These are phyloP conservation scores for Idaea biselata DNA, from an alignment of 2,888 invertebrate species.

Conservation along the genomic window DNA sequence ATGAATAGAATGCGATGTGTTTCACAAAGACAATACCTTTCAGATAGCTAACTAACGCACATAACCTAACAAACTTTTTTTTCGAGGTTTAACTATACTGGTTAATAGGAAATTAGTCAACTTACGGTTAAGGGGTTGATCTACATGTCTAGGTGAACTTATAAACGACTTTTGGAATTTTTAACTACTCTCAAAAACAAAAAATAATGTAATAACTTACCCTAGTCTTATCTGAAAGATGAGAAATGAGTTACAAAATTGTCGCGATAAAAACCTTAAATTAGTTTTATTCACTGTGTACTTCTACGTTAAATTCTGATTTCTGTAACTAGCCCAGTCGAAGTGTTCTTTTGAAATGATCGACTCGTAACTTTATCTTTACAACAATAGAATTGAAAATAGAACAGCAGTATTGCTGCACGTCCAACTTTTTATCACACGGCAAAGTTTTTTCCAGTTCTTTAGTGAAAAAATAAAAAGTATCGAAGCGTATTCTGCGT, in stretches of 20 bases:
- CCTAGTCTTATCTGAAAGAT: not conserved
- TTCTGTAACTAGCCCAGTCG: not conserved
- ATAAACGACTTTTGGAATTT: too few species aligned
- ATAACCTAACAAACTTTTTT: too few species aligned
- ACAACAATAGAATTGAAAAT: conserved; percentile 14
- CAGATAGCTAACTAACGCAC: too few species aligned
- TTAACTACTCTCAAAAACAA: too few species aligned
- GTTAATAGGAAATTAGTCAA: too few species aligned
- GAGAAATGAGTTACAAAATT: not conserved
- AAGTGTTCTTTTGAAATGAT: conserved; percentile 8
- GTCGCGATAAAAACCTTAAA: not conserved
- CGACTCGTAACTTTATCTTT: conserved; percentile 18
- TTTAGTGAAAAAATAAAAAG: conserved; percentile 21
- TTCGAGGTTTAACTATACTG: too few species aligned
- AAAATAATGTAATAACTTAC: not conserved
- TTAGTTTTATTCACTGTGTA: not conserved
- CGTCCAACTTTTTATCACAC: conserved; percentile 26
- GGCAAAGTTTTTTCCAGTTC: conserved; percentile 17
- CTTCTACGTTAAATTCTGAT: conserved; percentile 4
- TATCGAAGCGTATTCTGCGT: conserved; percentile 16
- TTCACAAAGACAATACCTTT: too few species aligned
- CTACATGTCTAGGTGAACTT: too few species aligned
- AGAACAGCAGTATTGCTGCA: conserved; percentile 16
- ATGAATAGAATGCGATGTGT: too few species aligned
- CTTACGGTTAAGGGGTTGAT: too few species aligned